A percentile compares a stretch with the other conserved stretches of the same genome.
phyloP scores from a whole-genome alignment of 2,797 vertebrate genomes.

The Poecilia gillii region DNA sequence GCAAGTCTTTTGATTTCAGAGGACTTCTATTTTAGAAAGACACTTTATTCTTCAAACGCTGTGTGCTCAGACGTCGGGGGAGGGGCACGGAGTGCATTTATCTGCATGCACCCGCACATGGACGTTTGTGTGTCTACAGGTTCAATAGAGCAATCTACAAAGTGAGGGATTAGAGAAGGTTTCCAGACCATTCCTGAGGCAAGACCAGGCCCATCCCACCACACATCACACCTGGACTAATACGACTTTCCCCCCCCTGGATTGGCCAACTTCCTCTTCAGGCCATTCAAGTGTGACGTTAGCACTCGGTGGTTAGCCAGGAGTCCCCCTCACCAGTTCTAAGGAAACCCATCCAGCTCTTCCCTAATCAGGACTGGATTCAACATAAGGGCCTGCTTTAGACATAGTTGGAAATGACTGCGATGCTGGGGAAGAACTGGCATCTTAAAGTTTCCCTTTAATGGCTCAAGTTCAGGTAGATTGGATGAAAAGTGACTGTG shows the following conservation, averaged over 20 bases:
- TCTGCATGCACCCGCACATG: conserved; percentile 29
- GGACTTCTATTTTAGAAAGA: conserved; percentile 70
- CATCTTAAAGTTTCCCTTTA: conserved; percentile 31
- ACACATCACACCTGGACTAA: conserved; percentile 72
- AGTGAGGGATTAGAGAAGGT: conserved; percentile 76
- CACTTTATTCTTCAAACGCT: conserved; percentile 80
- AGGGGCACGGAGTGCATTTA: conserved; percentile 41
- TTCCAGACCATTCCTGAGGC: conserved; percentile 75
- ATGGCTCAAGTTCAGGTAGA: background rate
- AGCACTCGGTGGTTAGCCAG: conserved; percentile 29
- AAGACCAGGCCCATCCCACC: conserved; percentile 78
- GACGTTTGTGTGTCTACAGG: conserved; percentile 37
- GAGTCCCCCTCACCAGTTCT: conserved; percentile 23
- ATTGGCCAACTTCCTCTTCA: conserved; percentile 55
- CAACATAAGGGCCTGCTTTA: conserved; percentile 64
- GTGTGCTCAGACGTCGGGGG: conserved; percentile 67
- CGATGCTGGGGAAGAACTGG: conserved; percentile 46
- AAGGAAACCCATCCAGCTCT: conserved; percentile 46
- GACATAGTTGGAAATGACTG: conserved; percentile 52
- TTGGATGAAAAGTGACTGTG: background rate
- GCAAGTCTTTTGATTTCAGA: conserved; percentile 71
- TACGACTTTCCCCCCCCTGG: conserved; percentile 62
- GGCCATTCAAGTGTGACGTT: conserved; percentile 34
- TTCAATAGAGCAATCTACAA: conserved; percentile 74
- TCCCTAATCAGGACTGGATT: conserved; percentile 58